Percentiles rank a stretch among this genome's conserved stretches.
Conservation (phyloP, 2,888 invertebrate genomes). For the Brachyptera risi region DNA sequence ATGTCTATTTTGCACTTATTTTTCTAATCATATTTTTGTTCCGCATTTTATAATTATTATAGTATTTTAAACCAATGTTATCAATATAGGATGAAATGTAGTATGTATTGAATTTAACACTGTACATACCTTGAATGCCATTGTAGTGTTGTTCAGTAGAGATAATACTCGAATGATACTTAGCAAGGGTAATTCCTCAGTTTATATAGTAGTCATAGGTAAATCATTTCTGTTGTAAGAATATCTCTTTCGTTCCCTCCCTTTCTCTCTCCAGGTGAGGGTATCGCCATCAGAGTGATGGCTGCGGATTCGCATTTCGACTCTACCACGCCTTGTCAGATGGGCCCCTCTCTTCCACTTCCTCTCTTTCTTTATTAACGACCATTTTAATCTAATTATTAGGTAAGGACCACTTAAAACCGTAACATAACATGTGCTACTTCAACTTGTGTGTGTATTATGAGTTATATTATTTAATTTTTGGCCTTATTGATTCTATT, state of each 20-base stretch:
- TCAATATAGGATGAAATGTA: too few relatives aligned
- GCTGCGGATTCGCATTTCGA: neutral
- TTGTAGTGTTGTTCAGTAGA: slow-evolving; percentile 20
- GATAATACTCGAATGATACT: slow-evolving; percentile 10
- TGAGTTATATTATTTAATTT: slow-evolving; percentile 5
- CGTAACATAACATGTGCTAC: neutral
- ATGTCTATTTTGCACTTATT: too few relatives aligned
- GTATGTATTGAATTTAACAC: too few relatives aligned
- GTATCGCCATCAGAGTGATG: neutral
- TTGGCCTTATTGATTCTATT: slow-evolving; percentile 1
- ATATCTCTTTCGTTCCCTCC: slow-evolving; percentile 1
- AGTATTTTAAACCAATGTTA: too few relatives aligned
- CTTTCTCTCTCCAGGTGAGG: neutral
- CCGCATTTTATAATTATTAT: too few relatives aligned
- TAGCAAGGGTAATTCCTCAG: neutral
- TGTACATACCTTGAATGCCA: slow-evolving; percentile 24
- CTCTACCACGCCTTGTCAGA: neutral
- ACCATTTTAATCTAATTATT: slow-evolving; percentile 4
- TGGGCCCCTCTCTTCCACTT: neutral
- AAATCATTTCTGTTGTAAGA: slow-evolving; percentile 11
- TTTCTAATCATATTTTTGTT: too few relatives aligned
- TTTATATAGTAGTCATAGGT: neutral
- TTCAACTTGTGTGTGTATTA: too few relatives aligned
- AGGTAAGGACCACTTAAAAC: slow-evolving; percentile 9
- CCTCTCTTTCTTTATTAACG: neutral